Evolutionary conservation across 2,797 vertebrate genomes (phyloP), one percentile per base, ranked within the genome.

Genomic region (Danionella dracula): DNA sequence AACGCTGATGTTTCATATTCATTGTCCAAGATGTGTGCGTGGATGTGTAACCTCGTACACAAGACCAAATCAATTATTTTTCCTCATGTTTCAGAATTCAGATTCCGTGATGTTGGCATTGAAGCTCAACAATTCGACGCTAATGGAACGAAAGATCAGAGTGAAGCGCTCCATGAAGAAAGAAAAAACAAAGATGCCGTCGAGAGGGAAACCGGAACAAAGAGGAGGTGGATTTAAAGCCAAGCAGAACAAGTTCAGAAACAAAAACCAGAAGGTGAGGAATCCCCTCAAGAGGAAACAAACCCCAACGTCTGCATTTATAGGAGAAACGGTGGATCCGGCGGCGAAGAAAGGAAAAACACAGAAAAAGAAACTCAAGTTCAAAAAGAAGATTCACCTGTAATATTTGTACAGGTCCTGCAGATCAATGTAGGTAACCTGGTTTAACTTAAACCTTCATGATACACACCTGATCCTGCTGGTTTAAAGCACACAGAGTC

Each of bases 81-180:
- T 27, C 10, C 1, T 49, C 2, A 16, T 34, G 27, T 23, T 45
- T 1, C 79, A 91, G 89, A 86, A 62, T 2, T 31, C 77, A 0
- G 90, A 91, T 50, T 76, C 86, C 0, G 89, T 91, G 9, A 84
- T 87, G 83, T 53, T 91, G 53, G 89, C 90, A 0, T 19, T 90
- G 74, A 78, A 87, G 11, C 78, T 90, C 59, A 72, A 91, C 1
- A 64, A 73, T 17, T 84, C 81, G 0, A 66, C 72, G 37, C 78
- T 91, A 55, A 81, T 85, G 37, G 79, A 83, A 4, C 66, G 89
- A 12, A 53, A 80, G 5, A 38, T 91, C 45, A 67, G 90, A 2
- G 86, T 91, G 19, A 87, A 83, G 58, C 83, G 89, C 21, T 91
- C 89, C 0, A 56, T 87, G 58, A 86, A 84, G 72, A 86, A 86